Evolutionary conservation across 2,888 invertebrate species (phyloP), one percentile per base, ranked within the genome.

Genomic region (Herminia tarsipennalis): DNA sequence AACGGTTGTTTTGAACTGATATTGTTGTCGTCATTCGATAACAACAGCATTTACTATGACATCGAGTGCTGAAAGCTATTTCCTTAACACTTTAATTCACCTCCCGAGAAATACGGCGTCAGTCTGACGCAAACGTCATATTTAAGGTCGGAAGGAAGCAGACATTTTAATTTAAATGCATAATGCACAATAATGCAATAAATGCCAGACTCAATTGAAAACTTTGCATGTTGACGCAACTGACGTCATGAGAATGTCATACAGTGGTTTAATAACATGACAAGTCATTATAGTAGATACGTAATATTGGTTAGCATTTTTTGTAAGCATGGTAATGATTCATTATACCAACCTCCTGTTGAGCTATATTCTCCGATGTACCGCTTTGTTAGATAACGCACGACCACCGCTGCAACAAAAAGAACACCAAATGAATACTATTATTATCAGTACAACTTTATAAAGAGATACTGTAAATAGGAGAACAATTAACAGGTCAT

Each of bases 281-380:
- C 17, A 34, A 38, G n/a, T 4, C 14, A 16, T 14, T 34, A 5
- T n/a, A 34, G n/a, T n/a, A n/a, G n/a, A 10, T 36, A 12, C 25
- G 25, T 5, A 36, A 14, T 13, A 32, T 17, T 12, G 18, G 35
- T 35, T 36, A 21, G 16, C n/a, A 37, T n/a, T 43, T 42, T 45
- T 59, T 52, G 30, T 28, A 24, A 29, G 37, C 37, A 59, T 41
- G 37, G 34, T 34, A 54, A 64, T 46, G 22, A 55, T 48, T 56
- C 29, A 54, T 44, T 32, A 51, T 53, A 93, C 95, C 94, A 81
- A 95, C 95, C 95, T 84, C 94, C 95, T 66, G 95, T 95, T 52
- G 95, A 95, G 87, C 95, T 95, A 91, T 95, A 95, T 92, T 95
- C 95, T 64, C 95, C 95, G 75, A 95, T 95, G 83, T 95, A 95